Evolutionary conservation across 2,113 vertebrate genomes (phyloP), one percentile per base, ranked within the genome.

Genomic region (Protobothrops flavoviridis): DNA sequence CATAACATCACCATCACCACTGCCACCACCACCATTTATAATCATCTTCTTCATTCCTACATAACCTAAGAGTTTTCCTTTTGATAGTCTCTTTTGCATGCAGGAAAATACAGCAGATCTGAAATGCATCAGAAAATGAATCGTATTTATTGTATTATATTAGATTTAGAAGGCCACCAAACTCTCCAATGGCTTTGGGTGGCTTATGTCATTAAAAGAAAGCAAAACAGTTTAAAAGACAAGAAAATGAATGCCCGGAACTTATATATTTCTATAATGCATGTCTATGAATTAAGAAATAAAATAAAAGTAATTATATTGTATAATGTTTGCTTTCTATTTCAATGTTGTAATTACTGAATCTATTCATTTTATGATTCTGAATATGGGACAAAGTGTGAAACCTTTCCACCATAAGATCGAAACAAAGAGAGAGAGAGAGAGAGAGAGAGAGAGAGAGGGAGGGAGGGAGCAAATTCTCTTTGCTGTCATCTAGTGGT

Each of bases 341-440:
- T 29, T 52, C 29, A 52, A 57, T 20, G 29, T 0, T 29, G 0
- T n/a, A 91, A 45, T 2, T 29, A 90, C 88, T 13, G 91, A 43
- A n/a, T 64, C 10, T 29, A 39, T 92, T 91, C 91, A 2, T 69
- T 95, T 94, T 90, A 81, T 81, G 33, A 81, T 39, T 39, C 74
- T 81, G 74, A 81, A 81, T 81, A 81, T 3, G 7, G 33, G 33
- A 8, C 74, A 43, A 9, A 17, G 7, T 21, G 17, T 39, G 33
- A 81, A 81, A 1, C 8, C 43, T 39, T 81, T 20, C 33, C 17
- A 81, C 74, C 74, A 81, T 6, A 21, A 81, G 74, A 81, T 81
- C 15, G 17, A 81, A 39, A 81, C 15, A 81, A 20, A 74, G n/a
- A 39, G 6, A 81, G 17, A 39, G n/a, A 5, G 45, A 7, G 45